phyloP scores from a whole-genome alignment of 1,140 invertebrate species.

The Drosophila asahinai region DNA sequence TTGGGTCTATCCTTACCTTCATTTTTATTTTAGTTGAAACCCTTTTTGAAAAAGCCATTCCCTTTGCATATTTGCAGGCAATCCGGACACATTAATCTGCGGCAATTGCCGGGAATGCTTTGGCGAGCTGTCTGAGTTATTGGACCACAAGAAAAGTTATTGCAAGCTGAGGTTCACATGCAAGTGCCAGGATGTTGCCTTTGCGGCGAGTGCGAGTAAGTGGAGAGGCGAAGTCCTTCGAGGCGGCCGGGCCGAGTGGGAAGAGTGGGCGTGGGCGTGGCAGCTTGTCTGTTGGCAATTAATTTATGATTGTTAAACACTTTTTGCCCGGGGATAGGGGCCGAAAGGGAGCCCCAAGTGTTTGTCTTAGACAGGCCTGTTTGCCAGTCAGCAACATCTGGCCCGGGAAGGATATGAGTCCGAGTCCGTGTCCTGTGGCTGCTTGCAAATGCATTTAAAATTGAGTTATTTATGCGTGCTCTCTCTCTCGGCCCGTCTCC shows the following conservation, averaged over 20 bases:
- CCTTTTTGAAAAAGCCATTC: slow-evolving; percentile 1
- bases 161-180: slow-evolving; percentile 94
- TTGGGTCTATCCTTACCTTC: background rate
- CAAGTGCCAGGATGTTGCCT: slow-evolving; percentile 89
- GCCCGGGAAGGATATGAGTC: slow-evolving; percentile 38
- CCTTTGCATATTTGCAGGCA: slow-evolving; percentile 87
- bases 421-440: slow-evolving; percentile 49
- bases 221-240: slow-evolving; percentile 19
- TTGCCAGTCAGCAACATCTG: slow-evolving; percentile 78
- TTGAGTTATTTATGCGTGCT: slow-evolving; percentile 79
- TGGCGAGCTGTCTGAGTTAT: slow-evolving; percentile 91
- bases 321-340: slow-evolving; percentile 55
- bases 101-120: slow-evolving; percentile 95
- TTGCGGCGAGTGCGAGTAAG: slow-evolving; percentile 84
- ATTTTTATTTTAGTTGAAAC: slow-evolving; percentile 4
- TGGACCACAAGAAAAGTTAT: slow-evolving; percentile 94
- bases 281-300: slow-evolving; percentile 76
- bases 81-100: slow-evolving; percentile 94
- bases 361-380: slow-evolving; percentile 55
- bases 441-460: slow-evolving; percentile 77
- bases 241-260: background rate
- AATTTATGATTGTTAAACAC: slow-evolving; percentile 85
- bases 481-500: background rate
- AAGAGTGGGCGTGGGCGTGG: slow-evolving; percentile 2
- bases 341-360: slow-evolving; percentile 24